phyloP scores from a whole-genome alignment of 2,113 vertebrate species.

The Motacilla alba region DNA sequence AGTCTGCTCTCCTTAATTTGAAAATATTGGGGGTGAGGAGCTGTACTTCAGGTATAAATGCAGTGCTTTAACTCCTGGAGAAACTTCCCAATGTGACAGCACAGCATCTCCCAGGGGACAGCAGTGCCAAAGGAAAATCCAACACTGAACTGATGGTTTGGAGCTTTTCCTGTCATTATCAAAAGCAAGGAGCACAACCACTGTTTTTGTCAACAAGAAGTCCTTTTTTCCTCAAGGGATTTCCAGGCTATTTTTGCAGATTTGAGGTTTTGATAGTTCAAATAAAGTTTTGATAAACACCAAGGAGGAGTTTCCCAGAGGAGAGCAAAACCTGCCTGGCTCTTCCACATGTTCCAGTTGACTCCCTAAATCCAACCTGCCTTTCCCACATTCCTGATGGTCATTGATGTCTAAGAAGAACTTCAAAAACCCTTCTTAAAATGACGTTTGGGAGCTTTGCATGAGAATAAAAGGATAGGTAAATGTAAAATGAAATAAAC shows the following conservation, averaged over 20 bases:
- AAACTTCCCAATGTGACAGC: not conserved
- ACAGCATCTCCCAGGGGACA: fast-evolving
- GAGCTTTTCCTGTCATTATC: not conserved
- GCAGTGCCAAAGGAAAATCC: not conserved
- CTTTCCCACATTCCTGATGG: not conserved
- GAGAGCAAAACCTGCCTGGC: not conserved
- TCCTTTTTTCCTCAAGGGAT: not conserved
- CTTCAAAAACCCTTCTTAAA: not conserved
- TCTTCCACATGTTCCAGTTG: not conserved
- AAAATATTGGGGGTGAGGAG: not conserved
- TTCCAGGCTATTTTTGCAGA: not conserved
- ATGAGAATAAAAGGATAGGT: not conserved
- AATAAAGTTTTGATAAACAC: not conserved
- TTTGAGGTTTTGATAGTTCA: not conserved
- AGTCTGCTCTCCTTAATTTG: not conserved
- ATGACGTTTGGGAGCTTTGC: not conserved
- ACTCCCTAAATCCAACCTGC: not conserved
- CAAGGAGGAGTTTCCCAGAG: not conserved
- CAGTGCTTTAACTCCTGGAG: not conserved
- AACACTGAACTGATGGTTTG: not conserved
- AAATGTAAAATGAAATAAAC: not conserved
- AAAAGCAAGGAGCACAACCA: not conserved
- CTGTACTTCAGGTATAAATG: fast-evolving
- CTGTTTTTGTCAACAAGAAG: not conserved
- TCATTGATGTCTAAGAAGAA: not conserved